Evolutionary conservation across 2,888 invertebrate species (phyloP).

Genomic region (Shargacucullia verbasci): DNA sequence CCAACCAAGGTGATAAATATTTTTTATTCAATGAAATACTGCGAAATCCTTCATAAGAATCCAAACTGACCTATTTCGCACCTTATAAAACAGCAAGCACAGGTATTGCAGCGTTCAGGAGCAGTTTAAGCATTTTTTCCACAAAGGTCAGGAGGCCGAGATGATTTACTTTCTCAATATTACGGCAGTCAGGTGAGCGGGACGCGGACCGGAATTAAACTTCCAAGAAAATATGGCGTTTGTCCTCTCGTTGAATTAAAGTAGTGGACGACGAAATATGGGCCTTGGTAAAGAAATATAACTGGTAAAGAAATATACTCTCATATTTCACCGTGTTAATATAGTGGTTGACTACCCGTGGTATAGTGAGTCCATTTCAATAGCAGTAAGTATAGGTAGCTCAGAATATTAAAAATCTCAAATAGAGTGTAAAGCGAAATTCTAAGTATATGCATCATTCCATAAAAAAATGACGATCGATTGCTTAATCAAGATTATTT

Average conservation of each 20-base stretch:
- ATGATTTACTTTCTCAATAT: slow-evolving; percentile 83
- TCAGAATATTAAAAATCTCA: no score
- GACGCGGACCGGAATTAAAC: slow-evolving; percentile 77
- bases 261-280: slow-evolving; percentile 27
- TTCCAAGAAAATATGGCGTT: slow-evolving; percentile 73
- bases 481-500: no score
- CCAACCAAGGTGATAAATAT: no score
- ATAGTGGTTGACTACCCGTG: no score
- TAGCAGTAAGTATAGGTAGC: no score
- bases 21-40: no score
- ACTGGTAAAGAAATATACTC: no score
- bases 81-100: slow-evolving; percentile 22
- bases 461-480: no score
- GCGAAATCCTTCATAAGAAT: background rate
- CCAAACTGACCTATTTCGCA: slow-evolving; percentile 39
- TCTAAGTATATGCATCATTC: no score
- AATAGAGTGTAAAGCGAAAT: no score
- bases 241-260: slow-evolving; percentile 53
- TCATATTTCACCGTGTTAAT: no score
- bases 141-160: slow-evolving; percentile 65
- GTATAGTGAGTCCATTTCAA: no score
- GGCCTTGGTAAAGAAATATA: slow-evolving; percentile 23
- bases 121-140: slow-evolving; percentile 62
- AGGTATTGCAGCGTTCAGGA: slow-evolving; percentile 33
- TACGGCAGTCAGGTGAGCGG: slow-evolving; percentile 75